phyloP scores from a whole-genome alignment of 2,113 vertebrate species.

The Gopherus evgoodei region DNA sequence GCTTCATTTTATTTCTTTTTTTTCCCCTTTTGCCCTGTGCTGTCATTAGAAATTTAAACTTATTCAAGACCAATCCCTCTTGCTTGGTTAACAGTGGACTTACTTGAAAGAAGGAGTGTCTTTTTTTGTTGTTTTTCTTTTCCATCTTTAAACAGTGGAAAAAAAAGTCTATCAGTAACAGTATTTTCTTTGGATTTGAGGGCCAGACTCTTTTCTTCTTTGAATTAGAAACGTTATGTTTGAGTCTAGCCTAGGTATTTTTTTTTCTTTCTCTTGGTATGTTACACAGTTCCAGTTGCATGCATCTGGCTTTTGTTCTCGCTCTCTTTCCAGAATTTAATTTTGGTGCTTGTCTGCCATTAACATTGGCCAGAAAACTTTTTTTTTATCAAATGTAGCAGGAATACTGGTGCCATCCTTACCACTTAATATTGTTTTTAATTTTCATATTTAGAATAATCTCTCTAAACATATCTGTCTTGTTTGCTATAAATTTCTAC shows the following conservation, averaged over 20 bases:
- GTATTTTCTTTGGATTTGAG: constrained; percentile 33
- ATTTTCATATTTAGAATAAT: constrained; percentile 29
- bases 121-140: constrained; percentile 12
- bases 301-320: constrained; percentile 65
- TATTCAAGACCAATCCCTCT: constrained; percentile 43
- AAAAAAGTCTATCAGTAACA: background rate
- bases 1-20: constrained; percentile 55
- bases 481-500: constrained; percentile 53
- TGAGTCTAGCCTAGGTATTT: constrained; percentile 55
- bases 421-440: background rate
- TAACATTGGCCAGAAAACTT: constrained; percentile 41
- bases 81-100: constrained; percentile 14
- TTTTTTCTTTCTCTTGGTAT: background rate
- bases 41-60: constrained; percentile 76
- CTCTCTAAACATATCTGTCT: constrained; percentile 39
- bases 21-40: constrained; percentile 60
- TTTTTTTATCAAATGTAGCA: background rate
- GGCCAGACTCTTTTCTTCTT: background rate
- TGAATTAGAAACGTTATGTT: constrained; percentile 45
- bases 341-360: constrained; percentile 54
- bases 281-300: constrained; percentile 33
- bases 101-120: background rate
- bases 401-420: constrained; percentile 46
- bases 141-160: background rate
- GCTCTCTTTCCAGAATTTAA: constrained; percentile 8